A percentile compares a stretch with the other conserved stretches of the same genome.
These are phyloP conservation scores for Echinometra lucunter DNA, from an alignment of 53 echinoderm and acorn worm genomes.

Conservation along the genomic window DNA sequence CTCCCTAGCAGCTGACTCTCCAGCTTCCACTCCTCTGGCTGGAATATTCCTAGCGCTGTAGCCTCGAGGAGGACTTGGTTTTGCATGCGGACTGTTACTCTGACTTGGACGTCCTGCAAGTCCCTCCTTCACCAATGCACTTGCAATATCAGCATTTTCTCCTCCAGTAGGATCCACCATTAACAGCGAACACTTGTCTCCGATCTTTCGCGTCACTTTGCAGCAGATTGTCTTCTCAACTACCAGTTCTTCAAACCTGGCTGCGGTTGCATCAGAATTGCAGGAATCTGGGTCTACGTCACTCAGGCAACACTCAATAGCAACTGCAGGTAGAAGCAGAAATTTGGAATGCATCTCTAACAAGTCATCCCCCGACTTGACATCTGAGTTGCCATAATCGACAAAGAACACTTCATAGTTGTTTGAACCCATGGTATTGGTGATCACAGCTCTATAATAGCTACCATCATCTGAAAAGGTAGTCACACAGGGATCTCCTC, in stretches of 20 bases:
- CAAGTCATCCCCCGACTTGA: conserved; percentile 70
- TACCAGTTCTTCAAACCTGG: conserved; percentile 86
- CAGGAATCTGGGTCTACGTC: conserved; percentile 78
- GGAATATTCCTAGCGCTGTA: conserved; percentile 43
- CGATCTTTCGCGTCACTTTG: conserved; percentile 78
- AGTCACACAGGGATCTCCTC: conserved; percentile 83
- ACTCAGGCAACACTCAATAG: conserved; percentile 86
- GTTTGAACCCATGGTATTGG: conserved; percentile 70
- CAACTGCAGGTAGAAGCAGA: conserved; percentile 81
- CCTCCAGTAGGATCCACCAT: conserved; percentile 89
- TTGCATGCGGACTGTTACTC: conserved; percentile 47
- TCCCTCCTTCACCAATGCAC: conserved; percentile 85
- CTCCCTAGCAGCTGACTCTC: conserved; percentile 33
- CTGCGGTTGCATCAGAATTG: conserved; percentile 65
- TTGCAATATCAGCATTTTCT: conserved; percentile 84
- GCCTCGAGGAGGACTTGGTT: conserved; percentile 38
- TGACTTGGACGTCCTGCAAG: conserved; percentile 76
- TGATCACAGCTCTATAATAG: conserved; percentile 82
- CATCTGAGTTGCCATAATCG: conserved; percentile 94
- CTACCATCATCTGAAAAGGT: conserved; percentile 87
- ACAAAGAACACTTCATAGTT: conserved; percentile 88
- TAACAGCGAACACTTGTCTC: conserved; percentile 76
- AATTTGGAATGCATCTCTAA: conserved; percentile 76
- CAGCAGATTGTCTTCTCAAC: conserved; percentile 84
- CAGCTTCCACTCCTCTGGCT: not conserved